Evolutionary conservation across 2,797 vertebrate genomes (phyloP).

Genomic region (Rhinophrynus dorsalis): DNA sequence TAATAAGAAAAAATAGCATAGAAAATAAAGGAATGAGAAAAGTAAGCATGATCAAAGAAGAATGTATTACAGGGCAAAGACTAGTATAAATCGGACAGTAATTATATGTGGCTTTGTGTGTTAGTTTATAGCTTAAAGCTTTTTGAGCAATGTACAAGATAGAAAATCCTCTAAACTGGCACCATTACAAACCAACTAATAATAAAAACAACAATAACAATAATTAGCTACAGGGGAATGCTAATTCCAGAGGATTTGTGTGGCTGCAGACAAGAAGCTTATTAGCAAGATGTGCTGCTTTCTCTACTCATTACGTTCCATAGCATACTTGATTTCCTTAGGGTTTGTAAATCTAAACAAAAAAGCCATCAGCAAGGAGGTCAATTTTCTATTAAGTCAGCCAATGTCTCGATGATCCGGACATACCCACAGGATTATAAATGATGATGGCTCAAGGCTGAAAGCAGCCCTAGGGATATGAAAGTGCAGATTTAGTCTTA

Average conservation of each 20-base stretch:
- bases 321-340: constrained; percentile 10
- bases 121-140: constrained; percentile 37
- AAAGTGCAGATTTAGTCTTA: background rate
- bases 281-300: constrained; percentile 24
- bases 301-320: constrained; percentile 9
- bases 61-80: background rate
- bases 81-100: constrained; percentile 28
- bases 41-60: too few species aligned
- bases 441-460: background rate
- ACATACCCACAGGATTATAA: background rate
- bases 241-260: constrained; percentile 38
- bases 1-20: too few species aligned
- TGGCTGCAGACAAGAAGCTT: constrained; percentile 8
- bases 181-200: constrained; percentile 28
- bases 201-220: constrained; percentile 40
- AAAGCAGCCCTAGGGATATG: background rate
- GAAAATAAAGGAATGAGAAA: too few species aligned
- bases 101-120: constrained; percentile 23
- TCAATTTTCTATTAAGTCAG: background rate
- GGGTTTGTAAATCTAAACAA: background rate
- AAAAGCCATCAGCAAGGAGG: background rate
- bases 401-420: background rate
- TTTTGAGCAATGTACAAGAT: constrained; percentile 12
- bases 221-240: constrained; percentile 41
- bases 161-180: constrained; percentile 35